Conservation (phyloP, 2,888 invertebrate genomes). For the Metellina segmentata region DNA sequence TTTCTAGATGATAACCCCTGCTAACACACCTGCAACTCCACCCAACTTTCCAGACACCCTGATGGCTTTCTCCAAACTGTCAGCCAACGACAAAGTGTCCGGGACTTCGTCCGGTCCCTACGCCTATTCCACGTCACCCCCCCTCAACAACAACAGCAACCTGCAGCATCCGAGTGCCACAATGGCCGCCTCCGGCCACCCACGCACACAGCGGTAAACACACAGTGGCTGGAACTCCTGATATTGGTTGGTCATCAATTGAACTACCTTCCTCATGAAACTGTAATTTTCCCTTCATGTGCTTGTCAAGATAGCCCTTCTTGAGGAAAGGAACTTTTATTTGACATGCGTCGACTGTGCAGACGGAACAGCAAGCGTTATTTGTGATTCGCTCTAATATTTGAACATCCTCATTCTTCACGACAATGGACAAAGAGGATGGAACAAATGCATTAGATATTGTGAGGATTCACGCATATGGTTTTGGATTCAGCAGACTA, state of each 20-base stretch:
- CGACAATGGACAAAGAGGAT: constrained; percentile 45
- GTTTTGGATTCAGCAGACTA: constrained; percentile 31
- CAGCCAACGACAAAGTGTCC: constrained; percentile 83
- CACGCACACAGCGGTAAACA: constrained; percentile 65
- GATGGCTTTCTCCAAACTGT: constrained; percentile 92
- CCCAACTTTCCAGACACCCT: constrained; percentile 96
- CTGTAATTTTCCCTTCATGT: constrained; percentile 50
- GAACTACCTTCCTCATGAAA: constrained; percentile 50
- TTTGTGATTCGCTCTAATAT: constrained; percentile 13
- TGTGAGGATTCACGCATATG: constrained; percentile 23
- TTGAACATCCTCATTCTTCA: constrained; percentile 53
- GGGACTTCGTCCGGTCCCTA: constrained; percentile 59
- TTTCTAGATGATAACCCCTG: constrained; percentile 91
- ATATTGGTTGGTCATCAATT: constrained; percentile 45
- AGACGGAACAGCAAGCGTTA: constrained; percentile 3
- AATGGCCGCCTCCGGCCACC: constrained; percentile 58
- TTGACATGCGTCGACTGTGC: constrained; percentile 7
- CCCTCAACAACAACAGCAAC: constrained; percentile 72
- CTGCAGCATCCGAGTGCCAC: constrained; percentile 63
- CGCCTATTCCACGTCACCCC: constrained; percentile 66
- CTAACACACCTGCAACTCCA: constrained; percentile 96
- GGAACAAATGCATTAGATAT: constrained; percentile 35
- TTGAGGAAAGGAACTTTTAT: constrained; percentile 32
- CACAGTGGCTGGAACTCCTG: not conserved
- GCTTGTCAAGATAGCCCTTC: constrained; percentile 52